These are phyloP conservation scores for Chrysemys picta DNA, from an alignment of 2,113 vertebrate species.

Conservation along the genomic window DNA sequence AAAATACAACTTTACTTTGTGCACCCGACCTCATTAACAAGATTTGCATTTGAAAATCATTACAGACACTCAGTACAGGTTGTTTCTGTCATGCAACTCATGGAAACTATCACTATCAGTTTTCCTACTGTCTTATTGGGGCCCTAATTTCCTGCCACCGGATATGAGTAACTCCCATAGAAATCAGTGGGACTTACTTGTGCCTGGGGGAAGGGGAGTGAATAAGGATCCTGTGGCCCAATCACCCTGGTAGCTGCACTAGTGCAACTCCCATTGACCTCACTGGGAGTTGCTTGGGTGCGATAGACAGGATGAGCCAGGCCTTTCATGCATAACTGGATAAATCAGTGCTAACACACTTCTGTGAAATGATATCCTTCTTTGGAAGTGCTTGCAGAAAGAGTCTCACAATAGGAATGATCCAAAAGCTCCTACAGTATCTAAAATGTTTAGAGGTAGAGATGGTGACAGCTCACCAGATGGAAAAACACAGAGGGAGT, in stretches of 20 bases:
- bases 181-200: not conserved
- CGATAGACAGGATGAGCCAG: not conserved
- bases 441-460: constrained; percentile 1
- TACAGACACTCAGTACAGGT: not conserved
- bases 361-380: not conserved
- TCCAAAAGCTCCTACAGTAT: not conserved
- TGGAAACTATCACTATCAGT: not conserved
- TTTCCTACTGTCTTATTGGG: not conserved
- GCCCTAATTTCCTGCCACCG: not conserved
- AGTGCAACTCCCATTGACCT: not conserved
- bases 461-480: not conserved
- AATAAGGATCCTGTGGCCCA: not conserved
- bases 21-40: not conserved
- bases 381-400: not conserved
- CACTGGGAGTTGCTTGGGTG: not conserved
- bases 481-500: not conserved
- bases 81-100: not conserved
- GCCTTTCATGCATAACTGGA: not conserved
- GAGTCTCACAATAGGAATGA: not conserved
- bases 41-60: not conserved
- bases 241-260: not conserved
- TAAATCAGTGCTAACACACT: not conserved
- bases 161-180: not conserved
- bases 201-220: not conserved
- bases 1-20: not conserved